A percentile compares a stretch with the other conserved stretches of the same genome.
phyloP scores from a whole-genome alignment of 53 echinoderm and acorn worm species.

The Crossaster papposus region DNA sequence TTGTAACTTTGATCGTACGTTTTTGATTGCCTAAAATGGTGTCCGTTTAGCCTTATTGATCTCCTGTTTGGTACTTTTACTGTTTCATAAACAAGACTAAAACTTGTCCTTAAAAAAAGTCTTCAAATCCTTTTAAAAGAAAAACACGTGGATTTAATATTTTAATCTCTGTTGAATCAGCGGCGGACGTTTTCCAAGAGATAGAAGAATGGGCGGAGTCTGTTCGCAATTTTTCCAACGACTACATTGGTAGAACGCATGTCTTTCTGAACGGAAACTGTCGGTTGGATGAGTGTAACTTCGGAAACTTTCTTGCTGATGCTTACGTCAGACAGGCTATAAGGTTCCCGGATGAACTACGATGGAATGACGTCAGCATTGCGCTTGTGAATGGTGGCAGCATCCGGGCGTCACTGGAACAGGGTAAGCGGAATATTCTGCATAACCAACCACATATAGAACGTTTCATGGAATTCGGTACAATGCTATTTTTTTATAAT shows the following conservation, averaged over 20 bases:
- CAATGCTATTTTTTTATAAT: too few relatives aligned
- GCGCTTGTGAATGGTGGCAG: conserved; percentile 82
- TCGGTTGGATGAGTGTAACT: conserved; percentile 85
- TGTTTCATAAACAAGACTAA: too few relatives aligned
- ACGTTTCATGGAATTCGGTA: too few relatives aligned
- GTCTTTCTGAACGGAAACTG: conserved; percentile 80
- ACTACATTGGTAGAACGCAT: conserved; percentile 68
- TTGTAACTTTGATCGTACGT: too few relatives aligned
- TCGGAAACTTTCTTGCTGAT: conserved; percentile 87
- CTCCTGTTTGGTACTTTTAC: too few relatives aligned
- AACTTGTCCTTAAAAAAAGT: too few relatives aligned
- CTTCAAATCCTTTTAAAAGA: background rate
- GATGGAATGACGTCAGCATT: conserved; percentile 87
- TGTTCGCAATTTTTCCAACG: conserved; percentile 62
- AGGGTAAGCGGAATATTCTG: conserved; percentile 58
- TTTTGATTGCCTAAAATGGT: too few relatives aligned
- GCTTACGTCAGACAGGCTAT: conserved; percentile 69
- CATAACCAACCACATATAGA: too few relatives aligned
- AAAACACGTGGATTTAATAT: background rate
- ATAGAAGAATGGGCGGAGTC: conserved; percentile 70
- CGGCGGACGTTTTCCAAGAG: conserved; percentile 57
- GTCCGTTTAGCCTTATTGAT: too few relatives aligned
- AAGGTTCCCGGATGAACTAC: conserved; percentile 70
- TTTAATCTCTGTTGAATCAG: conserved; percentile 26
- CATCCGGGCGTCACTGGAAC: conserved; percentile 74